Conservation (phyloP, 2,113 vertebrate species). For the Catharus minimus region DNA sequence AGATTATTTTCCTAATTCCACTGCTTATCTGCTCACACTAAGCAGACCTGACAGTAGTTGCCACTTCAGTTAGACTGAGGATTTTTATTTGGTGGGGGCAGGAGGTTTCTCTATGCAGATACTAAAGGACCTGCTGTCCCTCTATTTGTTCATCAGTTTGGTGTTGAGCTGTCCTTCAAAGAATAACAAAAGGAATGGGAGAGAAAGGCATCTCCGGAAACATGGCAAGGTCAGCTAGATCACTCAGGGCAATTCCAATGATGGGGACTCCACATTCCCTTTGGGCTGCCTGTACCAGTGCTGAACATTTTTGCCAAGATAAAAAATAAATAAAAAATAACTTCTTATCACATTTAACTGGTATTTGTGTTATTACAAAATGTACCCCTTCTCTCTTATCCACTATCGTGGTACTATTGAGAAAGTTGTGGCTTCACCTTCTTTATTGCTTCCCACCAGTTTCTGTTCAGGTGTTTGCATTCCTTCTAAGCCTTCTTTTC, state of each 20-base stretch:
- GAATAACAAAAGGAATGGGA: not conserved
- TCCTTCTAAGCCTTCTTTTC: not conserved
- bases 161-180: not conserved
- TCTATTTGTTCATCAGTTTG: not conserved
- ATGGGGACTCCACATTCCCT: not conserved
- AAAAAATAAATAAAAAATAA: not conserved
- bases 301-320: not conserved
- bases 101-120: not conserved
- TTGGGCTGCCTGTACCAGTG: not conserved
- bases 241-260: not conserved
- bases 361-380: not conserved
- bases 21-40: not conserved
- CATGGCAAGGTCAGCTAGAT: not conserved
- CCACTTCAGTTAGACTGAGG: not conserved
- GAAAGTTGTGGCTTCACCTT: not conserved
- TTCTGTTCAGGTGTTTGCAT: not conserved
- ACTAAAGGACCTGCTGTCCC: not conserved
- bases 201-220: not conserved
- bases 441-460: not conserved
- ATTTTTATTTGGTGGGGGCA: not conserved
- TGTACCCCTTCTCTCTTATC: not conserved
- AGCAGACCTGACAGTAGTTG: not conserved
- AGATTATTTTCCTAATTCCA: not conserved
- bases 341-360: not conserved
- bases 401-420: accelerated